These are phyloP conservation scores for Cheilosia soror DNA, from an alignment of 2,888 invertebrate species.

Conservation along the genomic window DNA sequence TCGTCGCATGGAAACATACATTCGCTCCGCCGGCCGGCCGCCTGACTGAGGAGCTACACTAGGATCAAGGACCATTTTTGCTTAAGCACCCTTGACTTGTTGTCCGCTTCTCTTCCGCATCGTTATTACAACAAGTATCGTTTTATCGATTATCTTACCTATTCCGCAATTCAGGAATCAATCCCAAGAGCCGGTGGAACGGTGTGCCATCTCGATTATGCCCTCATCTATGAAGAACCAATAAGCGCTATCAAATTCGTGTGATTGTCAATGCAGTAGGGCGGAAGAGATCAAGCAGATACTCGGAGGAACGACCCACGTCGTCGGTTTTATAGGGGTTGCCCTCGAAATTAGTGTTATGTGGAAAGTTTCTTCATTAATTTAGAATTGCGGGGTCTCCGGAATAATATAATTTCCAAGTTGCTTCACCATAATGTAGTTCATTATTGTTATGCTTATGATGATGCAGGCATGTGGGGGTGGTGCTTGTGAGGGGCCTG, in stretches of 20 bases:
- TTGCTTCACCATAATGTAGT: constrained; percentile 52
- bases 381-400: constrained; percentile 65
- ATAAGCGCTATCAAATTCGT: constrained; percentile 57
- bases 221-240: constrained; percentile 42
- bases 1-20: no score
- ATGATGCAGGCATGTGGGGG: constrained; percentile 32
- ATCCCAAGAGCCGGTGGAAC: constrained; percentile 44
- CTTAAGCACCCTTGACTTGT: constrained; percentile 37
- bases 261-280: background rate
- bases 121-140: constrained; percentile 51
- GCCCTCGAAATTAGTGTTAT: constrained; percentile 70
- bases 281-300: constrained; percentile 28
- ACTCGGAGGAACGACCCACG: constrained; percentile 20
- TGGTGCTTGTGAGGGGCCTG: background rate
- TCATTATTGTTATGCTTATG: constrained; percentile 56
- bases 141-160: constrained; percentile 57
- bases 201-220: constrained; percentile 27
- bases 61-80: constrained; percentile 22
- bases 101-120: constrained; percentile 40
- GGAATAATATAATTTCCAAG: constrained; percentile 64
- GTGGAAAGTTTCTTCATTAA: constrained; percentile 72
- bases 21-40: background rate
- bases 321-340: constrained; percentile 40
- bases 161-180: constrained; percentile 51
- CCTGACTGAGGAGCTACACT: constrained; percentile 20